Conservation (phyloP, 2,888 invertebrate species). For the Hoplodrina blanda region DNA sequence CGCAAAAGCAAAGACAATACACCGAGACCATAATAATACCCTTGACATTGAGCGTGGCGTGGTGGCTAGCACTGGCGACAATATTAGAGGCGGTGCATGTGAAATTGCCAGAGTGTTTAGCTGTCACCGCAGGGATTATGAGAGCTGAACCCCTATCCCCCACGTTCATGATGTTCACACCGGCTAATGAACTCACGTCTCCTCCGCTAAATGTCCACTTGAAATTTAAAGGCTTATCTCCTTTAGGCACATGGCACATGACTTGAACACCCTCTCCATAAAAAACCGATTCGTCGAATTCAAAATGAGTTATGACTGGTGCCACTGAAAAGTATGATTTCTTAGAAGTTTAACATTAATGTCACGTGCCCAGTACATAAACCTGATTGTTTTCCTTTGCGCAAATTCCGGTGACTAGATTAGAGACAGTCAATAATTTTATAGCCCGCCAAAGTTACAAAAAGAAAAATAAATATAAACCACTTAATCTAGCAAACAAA, state of each 20-base stretch:
- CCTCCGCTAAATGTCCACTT: conserved; percentile 93
- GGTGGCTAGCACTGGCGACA: conserved; percentile 91
- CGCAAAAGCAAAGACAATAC: conserved; percentile 78
- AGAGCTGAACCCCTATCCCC: conserved; percentile 92
- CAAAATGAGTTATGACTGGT: conserved; percentile 91
- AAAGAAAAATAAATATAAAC: conserved; percentile 67
- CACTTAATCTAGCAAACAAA: conserved; percentile 60
- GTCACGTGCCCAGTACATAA: conserved; percentile 10
- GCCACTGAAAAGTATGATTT: conserved; percentile 87
- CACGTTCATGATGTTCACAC: conserved; percentile 92
- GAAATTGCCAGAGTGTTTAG: conserved; percentile 93
- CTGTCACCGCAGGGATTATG: conserved; percentile 93
- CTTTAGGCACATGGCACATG: conserved; percentile 92
- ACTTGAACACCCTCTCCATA: conserved; percentile 91
- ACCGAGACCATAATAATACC: conserved; percentile 83
- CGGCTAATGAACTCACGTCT: conserved; percentile 90
- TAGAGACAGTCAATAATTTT: conserved; percentile 61
- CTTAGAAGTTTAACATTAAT: conserved; percentile 30
- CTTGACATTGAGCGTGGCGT: conserved; percentile 92
- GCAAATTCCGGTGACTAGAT: conserved; percentile 12
- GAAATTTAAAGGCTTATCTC: conserved; percentile 93
- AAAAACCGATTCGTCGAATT: conserved; percentile 90
- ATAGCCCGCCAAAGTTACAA: conserved; percentile 89
- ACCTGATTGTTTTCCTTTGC: conserved; percentile 27
- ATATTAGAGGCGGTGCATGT: conserved; percentile 92